Base-by-base conservation (phyloP, 1,140 invertebrate species). In the Drosophila athabasca region DNA sequence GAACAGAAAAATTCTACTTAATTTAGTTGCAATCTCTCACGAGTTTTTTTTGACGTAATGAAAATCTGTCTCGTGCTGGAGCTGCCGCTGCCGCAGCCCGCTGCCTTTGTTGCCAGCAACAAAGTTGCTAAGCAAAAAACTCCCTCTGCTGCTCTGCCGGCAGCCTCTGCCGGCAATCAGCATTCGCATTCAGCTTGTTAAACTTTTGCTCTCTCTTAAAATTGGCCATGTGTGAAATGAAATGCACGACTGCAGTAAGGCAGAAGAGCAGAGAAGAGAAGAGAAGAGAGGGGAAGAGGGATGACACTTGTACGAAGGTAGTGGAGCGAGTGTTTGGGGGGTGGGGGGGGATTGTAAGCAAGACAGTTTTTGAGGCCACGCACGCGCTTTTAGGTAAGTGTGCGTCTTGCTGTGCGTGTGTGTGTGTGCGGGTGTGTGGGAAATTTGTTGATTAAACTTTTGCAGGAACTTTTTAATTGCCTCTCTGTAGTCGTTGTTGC, bases 401-500 rank as follows among this genome's bases (percentile, higher is more conserved):
- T 58, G 31, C 52, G 41, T 24, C 44, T 55, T 15, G 17, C 17
- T 26, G 61, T 65, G 29, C 31, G n/a, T 15, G 39, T 9, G 22
- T 24, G 35, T 15, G 17, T 44, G 67, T 46, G 60, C 17, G 54
- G 57, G 57, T 53, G 68, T 74, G 62, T 83, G 82, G 82, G 83
- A 87, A 87, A 82, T 88, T 79, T 76, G 75, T 87, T 88, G 83
- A 87, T 88, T 87, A 88, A 82, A 87, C 69, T 87, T 87, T 70
- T 72, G 74, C 57, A 76, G 62, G 11, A 87, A 87, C 69, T 87
- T 87, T 87, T 87, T 87, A 87, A 87, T 87, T 87, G 82, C 83
- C 65, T 62, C 62, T 46, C 65, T 78, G 79, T 82, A 76, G 68
- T 72, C 26, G 26, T 62, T 59, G 55, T 70, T 83, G 79, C 79